Conservation (phyloP, 92 coral and sea anemone genomes). For the Porites rus region DNA sequence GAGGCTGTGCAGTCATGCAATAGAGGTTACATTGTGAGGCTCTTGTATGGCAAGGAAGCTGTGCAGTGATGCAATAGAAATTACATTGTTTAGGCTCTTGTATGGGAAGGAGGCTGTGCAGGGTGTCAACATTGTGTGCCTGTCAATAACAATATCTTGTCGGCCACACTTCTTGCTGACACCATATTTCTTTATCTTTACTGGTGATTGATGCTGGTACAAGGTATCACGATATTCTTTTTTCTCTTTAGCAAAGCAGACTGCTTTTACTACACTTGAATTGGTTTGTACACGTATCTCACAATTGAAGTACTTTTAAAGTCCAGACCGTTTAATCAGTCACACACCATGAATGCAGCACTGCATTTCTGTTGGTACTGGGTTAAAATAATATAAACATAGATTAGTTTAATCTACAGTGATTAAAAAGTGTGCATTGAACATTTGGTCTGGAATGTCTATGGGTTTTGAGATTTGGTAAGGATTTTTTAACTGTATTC, state of each 20-base stretch:
- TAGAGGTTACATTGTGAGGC: too few relatives aligned
- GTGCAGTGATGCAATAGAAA: too few relatives aligned
- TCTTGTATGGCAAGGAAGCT: too few relatives aligned
- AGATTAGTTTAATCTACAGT: neutral
- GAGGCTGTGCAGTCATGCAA: too few relatives aligned
- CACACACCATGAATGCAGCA: neutral
- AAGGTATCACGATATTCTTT: constrained; percentile 22
- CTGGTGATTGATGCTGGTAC: constrained; percentile 22
- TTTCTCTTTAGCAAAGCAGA: constrained; percentile 20
- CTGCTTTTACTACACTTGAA: constrained; percentile 13
- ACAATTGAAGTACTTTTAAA: constrained; percentile 21
- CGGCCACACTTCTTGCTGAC: constrained; percentile 9
- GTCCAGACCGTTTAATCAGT: constrained; percentile 1
- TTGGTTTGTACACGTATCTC: constrained; percentile 5
- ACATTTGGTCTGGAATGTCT: neutral
- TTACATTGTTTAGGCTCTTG: too few relatives aligned
- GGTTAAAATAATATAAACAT: neutral
- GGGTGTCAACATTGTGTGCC: neutral
- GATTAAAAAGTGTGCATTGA: neutral
- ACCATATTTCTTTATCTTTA: constrained; percentile 15
- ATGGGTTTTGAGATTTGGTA: neutral
- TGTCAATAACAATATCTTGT: neutral
- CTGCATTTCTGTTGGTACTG: neutral
- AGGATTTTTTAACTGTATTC: neutral
- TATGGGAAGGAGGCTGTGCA: constrained; percentile 2